phyloP scores from a whole-genome alignment of 2,888 invertebrate genomes.

The Gymnocheta viridis region DNA sequence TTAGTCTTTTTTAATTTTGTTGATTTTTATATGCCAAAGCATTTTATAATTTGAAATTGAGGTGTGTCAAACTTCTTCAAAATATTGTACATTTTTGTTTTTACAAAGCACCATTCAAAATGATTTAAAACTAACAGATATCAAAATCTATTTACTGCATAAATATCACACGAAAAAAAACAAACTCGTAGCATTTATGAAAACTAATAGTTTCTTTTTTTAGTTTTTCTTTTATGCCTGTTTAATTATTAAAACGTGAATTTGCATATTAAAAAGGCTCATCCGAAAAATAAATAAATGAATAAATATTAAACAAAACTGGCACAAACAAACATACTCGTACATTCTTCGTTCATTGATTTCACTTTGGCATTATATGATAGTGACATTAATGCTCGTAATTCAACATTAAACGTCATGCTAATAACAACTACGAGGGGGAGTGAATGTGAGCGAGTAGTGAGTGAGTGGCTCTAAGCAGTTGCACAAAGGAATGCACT shows the following conservation, averaged over 20 bases:
- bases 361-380: constrained; percentile 48
- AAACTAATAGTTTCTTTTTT: constrained; percentile 27
- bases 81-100: not conserved
- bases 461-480: not conserved
- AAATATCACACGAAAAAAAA: not conserved
- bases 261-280: constrained; percentile 55
- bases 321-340: constrained; percentile 23
- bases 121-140: not conserved
- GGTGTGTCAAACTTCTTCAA: constrained; percentile 32
- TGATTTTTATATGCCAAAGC: constrained; percentile 40
- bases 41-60: constrained; percentile 19
- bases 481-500: constrained; percentile 26
- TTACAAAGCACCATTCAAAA: constrained; percentile 11
- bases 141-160: not conserved
- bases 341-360: constrained; percentile 48
- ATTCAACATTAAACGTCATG: not conserved
- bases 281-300: constrained; percentile 12
- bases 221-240: constrained; percentile 9
- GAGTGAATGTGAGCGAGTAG: not conserved
- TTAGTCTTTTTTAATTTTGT: not conserved
- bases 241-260: constrained; percentile 53
- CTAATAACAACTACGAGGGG: not conserved
- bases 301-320: constrained; percentile 24
- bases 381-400: constrained; percentile 34
- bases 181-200: constrained; percentile 21